phyloP scores from a whole-genome alignment of 2,113 vertebrate species.

The Tyrannus savana region DNA sequence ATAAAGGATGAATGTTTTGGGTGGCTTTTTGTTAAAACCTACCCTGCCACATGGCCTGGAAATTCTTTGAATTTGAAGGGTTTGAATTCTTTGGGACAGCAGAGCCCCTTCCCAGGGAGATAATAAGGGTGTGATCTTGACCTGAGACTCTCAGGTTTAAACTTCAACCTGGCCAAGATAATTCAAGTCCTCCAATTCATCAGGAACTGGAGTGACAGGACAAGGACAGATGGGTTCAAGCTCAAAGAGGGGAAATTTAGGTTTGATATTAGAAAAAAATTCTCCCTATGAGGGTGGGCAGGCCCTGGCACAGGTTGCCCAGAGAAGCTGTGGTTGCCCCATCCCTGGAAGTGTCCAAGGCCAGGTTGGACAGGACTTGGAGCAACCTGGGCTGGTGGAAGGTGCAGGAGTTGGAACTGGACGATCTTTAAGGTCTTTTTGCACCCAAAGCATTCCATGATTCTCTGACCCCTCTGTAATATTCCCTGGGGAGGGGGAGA shows the following conservation, averaged over 20 bases:
- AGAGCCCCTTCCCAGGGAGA: not conserved
- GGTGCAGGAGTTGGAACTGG: not conserved
- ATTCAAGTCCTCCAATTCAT: not conserved
- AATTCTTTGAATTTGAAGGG: not conserved
- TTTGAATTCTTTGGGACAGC: not conserved
- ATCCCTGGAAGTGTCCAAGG: not conserved
- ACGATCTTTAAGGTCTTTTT: not conserved
- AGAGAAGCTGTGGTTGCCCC: not conserved
- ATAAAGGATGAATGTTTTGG: not conserved
- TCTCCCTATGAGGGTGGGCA: not conserved
- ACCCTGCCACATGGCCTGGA: not conserved
- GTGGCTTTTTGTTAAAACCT: not conserved
- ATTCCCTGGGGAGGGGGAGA: accelerated
- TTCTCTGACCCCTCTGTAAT: not conserved
- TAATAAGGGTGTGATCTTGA: not conserved
- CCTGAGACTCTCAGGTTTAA: not conserved
- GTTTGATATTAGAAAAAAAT: not conserved
- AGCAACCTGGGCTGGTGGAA: not conserved
- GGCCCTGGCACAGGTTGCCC: not conserved
- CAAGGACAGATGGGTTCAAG: not conserved
- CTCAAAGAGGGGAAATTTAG: not conserved
- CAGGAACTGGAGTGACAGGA: not conserved
- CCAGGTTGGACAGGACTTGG: not conserved
- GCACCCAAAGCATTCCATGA: not conserved
- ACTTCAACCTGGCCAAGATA: not conserved